Evolutionary conservation across 2,113 vertebrate genomes (phyloP).

Genomic region (Telmatochromis sp.): DNA sequence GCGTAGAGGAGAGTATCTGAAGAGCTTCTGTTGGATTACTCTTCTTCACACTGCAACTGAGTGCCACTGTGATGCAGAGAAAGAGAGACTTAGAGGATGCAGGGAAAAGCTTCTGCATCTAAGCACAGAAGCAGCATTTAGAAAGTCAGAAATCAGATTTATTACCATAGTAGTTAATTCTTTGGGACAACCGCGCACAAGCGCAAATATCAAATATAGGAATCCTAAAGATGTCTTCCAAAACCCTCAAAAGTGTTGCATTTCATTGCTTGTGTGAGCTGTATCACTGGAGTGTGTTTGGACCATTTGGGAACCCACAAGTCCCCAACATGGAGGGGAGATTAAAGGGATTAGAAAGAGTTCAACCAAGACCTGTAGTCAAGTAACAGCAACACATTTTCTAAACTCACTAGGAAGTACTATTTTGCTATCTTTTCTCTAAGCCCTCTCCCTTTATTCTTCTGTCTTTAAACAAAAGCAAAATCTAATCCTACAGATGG

Average conservation of each 20-base stretch:
- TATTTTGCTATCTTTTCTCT: not conserved
- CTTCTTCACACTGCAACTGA: constrained; percentile 82
- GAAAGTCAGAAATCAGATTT: not conserved
- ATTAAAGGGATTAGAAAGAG: not conserved
- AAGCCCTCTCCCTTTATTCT: not conserved
- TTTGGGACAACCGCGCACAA: not conserved
- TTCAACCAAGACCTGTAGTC: not conserved
- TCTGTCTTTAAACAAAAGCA: not conserved
- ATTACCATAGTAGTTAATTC: not conserved
- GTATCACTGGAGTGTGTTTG: not conserved
- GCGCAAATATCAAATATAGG: not conserved
- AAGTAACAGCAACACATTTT: not conserved
- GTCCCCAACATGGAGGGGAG: not conserved
- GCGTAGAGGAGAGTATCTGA: constrained; percentile 84
- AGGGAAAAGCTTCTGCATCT: not conserved
- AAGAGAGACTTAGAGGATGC: not conserved
- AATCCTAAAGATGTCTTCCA: not conserved
- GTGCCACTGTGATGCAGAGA: constrained; percentile 71
- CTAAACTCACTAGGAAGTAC: not conserved
- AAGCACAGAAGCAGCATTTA: not conserved
- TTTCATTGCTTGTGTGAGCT: not conserved
- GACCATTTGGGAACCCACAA: not conserved
- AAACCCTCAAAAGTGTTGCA: not conserved
- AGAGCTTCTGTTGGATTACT: constrained; percentile 77
- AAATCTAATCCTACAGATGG: not conserved